Evolutionary conservation across 2,888 invertebrate species (phyloP).

Genomic region (Drosophila merina): DNA sequence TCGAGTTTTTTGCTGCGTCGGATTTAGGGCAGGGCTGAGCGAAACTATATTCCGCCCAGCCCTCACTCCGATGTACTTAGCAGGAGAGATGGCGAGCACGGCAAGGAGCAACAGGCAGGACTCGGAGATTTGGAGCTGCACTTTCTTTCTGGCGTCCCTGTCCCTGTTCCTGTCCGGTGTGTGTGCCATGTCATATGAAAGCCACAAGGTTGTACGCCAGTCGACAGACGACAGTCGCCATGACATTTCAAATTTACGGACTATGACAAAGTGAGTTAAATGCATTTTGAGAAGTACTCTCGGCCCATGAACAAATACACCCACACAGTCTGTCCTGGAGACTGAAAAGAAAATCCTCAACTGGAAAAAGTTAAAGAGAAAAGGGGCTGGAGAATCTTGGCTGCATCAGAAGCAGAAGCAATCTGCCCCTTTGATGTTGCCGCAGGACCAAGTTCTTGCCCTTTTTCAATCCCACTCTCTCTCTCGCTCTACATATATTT

Average conservation of each 20-base stretch:
- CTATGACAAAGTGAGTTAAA: conserved; percentile 78
- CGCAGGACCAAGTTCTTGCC: conserved; percentile 21
- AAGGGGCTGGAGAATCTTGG: conserved; percentile 8
- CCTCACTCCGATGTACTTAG: conserved; percentile 39
- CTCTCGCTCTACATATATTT: conserved; percentile 39
- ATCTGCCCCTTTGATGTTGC: conserved; percentile 51
- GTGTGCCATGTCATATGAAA: conserved; percentile 59
- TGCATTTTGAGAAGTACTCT: conserved; percentile 69
- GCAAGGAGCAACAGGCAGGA: conserved; percentile 43
- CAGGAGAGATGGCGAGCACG: background rate
- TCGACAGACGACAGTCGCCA: conserved; percentile 73
- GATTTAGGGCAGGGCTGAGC: conserved; percentile 47
- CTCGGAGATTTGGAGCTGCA: conserved; percentile 33
- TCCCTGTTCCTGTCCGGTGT: conserved; percentile 19
- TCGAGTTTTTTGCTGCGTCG: conserved; percentile 35
- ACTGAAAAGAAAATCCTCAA: conserved; percentile 47
- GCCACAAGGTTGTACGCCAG: conserved; percentile 70
- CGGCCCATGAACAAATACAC: conserved; percentile 11
- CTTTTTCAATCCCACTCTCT: background rate
- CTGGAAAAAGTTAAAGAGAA: background rate
- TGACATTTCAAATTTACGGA: conserved; percentile 78
- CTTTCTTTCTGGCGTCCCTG: conserved; percentile 6
- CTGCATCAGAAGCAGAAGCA: conserved; percentile 29
- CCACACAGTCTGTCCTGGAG: background rate
- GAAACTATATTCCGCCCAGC: conserved; percentile 13